Evolutionary conservation across 2,888 invertebrate species (phyloP), one percentile per base, ranked within the genome.

Genomic region (Drosophila koepferae): DNA sequence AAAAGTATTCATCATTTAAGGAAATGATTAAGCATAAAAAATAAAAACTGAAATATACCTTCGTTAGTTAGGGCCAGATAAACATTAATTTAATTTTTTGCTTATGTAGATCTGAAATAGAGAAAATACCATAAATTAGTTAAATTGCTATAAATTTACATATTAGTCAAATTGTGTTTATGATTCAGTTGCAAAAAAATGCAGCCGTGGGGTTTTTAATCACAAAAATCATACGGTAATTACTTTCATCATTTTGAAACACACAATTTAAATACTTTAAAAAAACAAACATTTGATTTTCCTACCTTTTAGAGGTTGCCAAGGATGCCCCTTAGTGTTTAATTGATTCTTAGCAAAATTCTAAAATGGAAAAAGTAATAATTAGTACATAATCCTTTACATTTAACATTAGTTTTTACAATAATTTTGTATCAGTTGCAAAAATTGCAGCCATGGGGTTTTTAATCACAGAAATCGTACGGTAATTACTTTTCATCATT

Each of bases 401-500:
- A 40, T 6, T 7, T 0, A 16, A 31, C 0, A 23, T 41, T 48
- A 23, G 2, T 8, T 4, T 34, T 5, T 41, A 2, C 2, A 28
- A 34, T 0, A 4, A 38, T 20, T 18, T 16, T 34, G 20, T 3
- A 66, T 85, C 86, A 86, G 86, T 80, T 84, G 80, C 82, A 86
- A 84, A 61, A 74, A 68, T 72, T 84, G 84, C 84, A 86, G 84
- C 84, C 84, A 72, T 85, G 34, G 53, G 49, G 71, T 78, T 51
- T 84, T 62, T 72, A 78, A 80, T 81, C 84, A 85, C 56, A 44
- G 63, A 80, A 48, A 67, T 85, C 84, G 61, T 77, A 86, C 86
- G 84, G 86, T 86, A 86, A 86, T 86, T 85, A 74, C 78, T 68
- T 54, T 80, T 84, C 84, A 85, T 86, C 86, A 59, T 23, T 34